Evolutionary conservation across 2,888 invertebrate species (phyloP).

Genomic region (Epsilonema sp.): DNA sequence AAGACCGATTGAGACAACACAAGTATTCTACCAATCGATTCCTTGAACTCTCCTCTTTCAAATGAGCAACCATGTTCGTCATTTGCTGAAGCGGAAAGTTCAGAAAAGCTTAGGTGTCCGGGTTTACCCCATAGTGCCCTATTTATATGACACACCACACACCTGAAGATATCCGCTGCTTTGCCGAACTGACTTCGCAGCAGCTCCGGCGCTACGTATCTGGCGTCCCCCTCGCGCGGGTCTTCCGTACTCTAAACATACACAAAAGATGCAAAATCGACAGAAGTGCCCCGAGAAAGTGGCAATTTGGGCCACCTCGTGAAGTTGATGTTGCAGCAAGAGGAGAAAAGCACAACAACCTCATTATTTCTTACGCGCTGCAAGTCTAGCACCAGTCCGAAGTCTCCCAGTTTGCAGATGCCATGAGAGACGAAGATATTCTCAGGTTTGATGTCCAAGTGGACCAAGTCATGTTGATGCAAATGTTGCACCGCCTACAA

Average conservation of each 20-base stretch:
- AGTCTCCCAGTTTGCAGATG: conserved; percentile 51
- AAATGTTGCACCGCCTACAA: conserved; percentile 40
- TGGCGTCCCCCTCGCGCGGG: conserved; percentile 47
- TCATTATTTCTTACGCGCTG: conserved; percentile 36
- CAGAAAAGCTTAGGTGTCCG: too few relatives aligned
- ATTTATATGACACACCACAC: too few relatives aligned
- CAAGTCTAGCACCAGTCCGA: conserved; percentile 49
- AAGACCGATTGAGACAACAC: too few relatives aligned
- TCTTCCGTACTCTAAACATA: conserved; percentile 13
- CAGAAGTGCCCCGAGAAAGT: background rate
- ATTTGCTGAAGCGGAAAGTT: too few relatives aligned
- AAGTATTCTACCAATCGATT: too few relatives aligned
- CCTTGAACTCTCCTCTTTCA: too few relatives aligned
- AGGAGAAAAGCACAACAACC: conserved; percentile 4
- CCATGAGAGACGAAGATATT: conserved; percentile 49
- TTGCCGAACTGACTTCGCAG: conserved; percentile 45
- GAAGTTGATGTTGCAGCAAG: conserved; percentile 1
- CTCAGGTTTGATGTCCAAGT: conserved; percentile 56
- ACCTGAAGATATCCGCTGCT: conserved; percentile 50
- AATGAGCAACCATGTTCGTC: too few relatives aligned
- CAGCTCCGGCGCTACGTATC: conserved; percentile 52
- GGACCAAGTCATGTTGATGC: conserved; percentile 46
- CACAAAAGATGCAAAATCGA: background rate
- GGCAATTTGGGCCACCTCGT: background rate
- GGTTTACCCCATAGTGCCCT: too few relatives aligned